These are phyloP conservation scores for Cantharis flavilabris DNA, from an alignment of 2,888 invertebrate species.

Conservation along the genomic window DNA sequence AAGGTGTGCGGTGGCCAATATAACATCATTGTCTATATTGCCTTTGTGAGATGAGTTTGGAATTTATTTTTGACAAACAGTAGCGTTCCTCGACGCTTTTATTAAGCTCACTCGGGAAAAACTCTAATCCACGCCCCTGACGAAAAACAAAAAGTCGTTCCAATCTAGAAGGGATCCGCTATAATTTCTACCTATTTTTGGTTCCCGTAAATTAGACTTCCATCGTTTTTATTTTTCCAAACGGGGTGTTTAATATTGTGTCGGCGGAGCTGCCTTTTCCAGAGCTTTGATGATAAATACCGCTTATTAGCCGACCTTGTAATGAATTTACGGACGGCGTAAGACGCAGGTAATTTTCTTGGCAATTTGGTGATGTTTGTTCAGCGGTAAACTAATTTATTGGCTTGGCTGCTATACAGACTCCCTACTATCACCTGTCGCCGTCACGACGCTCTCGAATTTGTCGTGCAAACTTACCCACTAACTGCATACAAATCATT, in stretches of 20 bases:
- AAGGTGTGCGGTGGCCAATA: constrained; percentile 50
- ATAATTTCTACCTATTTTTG: neutral
- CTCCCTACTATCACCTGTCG: constrained; percentile 38
- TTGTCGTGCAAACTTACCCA: constrained; percentile 14
- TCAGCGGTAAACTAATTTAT: constrained; percentile 48
- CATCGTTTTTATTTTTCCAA: neutral
- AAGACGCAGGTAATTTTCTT: constrained; percentile 53
- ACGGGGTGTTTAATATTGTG: constrained; percentile 9
- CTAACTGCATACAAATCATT: constrained; percentile 24
- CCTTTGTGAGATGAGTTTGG: constrained; percentile 44
- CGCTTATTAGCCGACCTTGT: constrained; percentile 51
- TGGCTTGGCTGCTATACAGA: constrained; percentile 39
- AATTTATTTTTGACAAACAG: constrained; percentile 43
- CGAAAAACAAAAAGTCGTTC: constrained; percentile 21
- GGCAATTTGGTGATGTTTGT: constrained; percentile 54
- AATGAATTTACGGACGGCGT: constrained; percentile 48
- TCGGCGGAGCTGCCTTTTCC: constrained; percentile 15
- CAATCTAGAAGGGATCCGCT: constrained; percentile 29
- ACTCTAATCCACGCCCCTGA: constrained; percentile 6
- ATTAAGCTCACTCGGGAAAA: neutral
- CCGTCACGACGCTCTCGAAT: constrained; percentile 35
- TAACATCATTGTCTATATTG: constrained; percentile 51
- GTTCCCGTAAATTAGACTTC: neutral
- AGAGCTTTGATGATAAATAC: constrained; percentile 39
- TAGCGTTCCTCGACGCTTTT: constrained; percentile 8